A percentile compares a stretch with the other conserved stretches of the same genome.
Evolutionary conservation across 1,140 invertebrate genomes (phyloP).

Genomic region (Bombus vancouverensis): DNA sequence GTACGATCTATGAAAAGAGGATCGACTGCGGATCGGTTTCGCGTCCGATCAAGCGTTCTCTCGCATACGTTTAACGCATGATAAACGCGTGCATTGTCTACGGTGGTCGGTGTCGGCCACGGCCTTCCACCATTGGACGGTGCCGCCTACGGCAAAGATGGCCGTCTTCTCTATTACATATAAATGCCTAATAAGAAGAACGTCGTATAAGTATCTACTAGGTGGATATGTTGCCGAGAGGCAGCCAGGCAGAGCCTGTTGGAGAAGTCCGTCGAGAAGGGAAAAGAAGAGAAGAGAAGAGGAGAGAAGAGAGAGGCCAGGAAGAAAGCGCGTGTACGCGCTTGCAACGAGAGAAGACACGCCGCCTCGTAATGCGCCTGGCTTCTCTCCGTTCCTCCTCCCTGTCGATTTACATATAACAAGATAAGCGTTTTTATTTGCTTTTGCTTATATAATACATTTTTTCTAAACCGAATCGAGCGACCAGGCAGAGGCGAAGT

Average conservation of each 20-base stretch:
- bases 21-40: conserved; percentile 27
- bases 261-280: conserved; percentile 14
- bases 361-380: conserved; percentile 69
- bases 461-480: conserved; percentile 75
- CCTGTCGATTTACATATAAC: conserved; percentile 78
- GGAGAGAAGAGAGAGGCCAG: not conserved
- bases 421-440: conserved; percentile 79
- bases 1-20: not conserved
- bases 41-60: conserved; percentile 41
- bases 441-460: conserved; percentile 76
- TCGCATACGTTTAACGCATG: conserved; percentile 61
- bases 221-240: conserved; percentile 38
- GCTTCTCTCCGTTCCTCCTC: conserved; percentile 24
- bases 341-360: conserved; percentile 49
- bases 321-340: conserved; percentile 48
- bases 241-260: not conserved
- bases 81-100: conserved; percentile 72
- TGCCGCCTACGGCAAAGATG: conserved; percentile 66
- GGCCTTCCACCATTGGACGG: conserved; percentile 66
- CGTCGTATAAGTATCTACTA: conserved; percentile 55
- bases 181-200: conserved; percentile 74
- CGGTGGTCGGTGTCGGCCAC: conserved; percentile 44
- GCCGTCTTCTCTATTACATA: conserved; percentile 68
- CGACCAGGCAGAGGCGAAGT: conserved; percentile 37
- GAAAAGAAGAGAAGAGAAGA: not conserved